Conservation (phyloP, 1,140 invertebrate species). For the Zeugodacus cucurbitae region DNA sequence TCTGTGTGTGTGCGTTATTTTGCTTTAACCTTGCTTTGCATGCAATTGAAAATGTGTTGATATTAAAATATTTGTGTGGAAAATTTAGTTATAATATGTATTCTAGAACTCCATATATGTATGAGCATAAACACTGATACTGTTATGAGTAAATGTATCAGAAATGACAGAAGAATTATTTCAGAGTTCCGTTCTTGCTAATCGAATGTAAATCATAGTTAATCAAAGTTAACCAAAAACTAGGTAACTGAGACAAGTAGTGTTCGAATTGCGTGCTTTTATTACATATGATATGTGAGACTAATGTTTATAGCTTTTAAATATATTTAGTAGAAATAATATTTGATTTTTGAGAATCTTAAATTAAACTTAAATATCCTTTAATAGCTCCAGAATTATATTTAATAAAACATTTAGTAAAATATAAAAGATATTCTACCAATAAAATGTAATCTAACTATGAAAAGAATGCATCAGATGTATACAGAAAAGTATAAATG, state of each 20-base stretch:
- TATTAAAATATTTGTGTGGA: not conserved
- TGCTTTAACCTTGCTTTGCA: not conserved
- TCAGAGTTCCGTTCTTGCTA: not conserved
- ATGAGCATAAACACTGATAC: not conserved
- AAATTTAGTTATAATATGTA: not conserved
- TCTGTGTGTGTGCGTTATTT: not conserved
- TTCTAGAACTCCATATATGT: not conserved
- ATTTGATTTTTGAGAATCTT: too few species aligned
- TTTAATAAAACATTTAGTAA: too few species aligned
- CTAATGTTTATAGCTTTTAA: too few species aligned
- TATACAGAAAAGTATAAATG: too few species aligned
- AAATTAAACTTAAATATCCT: too few species aligned
- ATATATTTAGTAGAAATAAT: too few species aligned
- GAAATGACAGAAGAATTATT: slow-evolving; percentile 37
- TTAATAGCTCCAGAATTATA: too few species aligned
- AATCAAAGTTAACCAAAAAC: not conserved
- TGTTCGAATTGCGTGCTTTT: too few species aligned
- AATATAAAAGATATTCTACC: too few species aligned
- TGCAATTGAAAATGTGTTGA: not conserved
- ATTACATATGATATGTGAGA: too few species aligned
- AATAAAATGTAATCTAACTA: too few species aligned
- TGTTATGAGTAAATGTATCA: not conserved
- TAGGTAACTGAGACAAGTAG: not conserved
- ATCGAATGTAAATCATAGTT: not conserved
- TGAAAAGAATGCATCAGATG: too few species aligned